Evolutionary conservation across 1,140 invertebrate species (phyloP).

Genomic region (Phenacoccus solenopsis): DNA sequence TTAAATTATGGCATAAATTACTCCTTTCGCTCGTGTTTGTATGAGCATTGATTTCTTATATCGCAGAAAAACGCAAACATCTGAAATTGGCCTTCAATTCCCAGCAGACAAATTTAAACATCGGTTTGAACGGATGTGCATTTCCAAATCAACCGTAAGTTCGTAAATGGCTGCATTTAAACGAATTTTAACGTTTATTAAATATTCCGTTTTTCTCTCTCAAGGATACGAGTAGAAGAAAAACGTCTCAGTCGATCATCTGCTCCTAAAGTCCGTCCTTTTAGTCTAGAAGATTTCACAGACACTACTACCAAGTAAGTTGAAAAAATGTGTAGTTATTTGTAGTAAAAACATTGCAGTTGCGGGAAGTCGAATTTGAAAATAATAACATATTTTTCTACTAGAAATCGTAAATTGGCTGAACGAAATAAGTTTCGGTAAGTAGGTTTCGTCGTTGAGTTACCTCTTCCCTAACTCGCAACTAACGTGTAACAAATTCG

Average conservation of each 20-base stretch:
- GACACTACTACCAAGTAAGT: neutral
- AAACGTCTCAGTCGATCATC: neutral
- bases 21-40: neutral
- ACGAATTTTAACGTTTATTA: neutral
- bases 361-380: neutral
- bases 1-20: neutral
- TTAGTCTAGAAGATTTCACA: neutral
- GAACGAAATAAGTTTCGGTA: neutral
- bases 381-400: neutral
- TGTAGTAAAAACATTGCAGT: neutral
- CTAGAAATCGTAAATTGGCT: neutral
- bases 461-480: neutral
- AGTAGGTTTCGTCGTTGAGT: neutral
- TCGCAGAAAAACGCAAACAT: slow-evolving; percentile 6
- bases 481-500: neutral
- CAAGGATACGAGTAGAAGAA: neutral
- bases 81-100: neutral
- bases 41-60: neutral
- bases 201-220: neutral
- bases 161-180: neutral
- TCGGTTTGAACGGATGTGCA: slow-evolving; percentile 1
- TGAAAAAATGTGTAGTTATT: neutral
- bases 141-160: neutral
- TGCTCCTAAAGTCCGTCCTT: neutral
- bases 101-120: slow-evolving; percentile 10